Conservation (phyloP, 1,140 invertebrate species). For the Drosophila gunungcola region DNA sequence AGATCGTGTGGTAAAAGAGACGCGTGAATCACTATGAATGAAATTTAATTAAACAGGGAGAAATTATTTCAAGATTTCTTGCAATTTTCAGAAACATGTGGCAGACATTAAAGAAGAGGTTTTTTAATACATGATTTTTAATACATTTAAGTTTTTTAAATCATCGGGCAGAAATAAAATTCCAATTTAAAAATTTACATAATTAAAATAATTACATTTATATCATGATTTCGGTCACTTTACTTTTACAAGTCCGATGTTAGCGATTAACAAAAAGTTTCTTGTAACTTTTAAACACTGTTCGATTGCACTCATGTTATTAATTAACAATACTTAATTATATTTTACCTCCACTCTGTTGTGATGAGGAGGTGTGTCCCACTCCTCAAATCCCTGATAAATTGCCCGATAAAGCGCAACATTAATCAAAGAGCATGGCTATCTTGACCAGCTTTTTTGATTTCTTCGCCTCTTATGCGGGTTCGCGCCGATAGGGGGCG, state of each 20-base stretch:
- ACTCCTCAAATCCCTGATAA: conserved; percentile 25
- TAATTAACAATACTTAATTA: not conserved
- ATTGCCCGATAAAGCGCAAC: conserved; percentile 37
- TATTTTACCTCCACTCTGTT: not conserved
- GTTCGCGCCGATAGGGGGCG: not conserved
- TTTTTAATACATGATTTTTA: too few relatives aligned
- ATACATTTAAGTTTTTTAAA: not conserved
- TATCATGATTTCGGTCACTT: too few relatives aligned
- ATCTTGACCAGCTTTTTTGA: conserved; percentile 26
- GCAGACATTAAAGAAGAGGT: too few relatives aligned
- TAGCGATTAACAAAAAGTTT: too few relatives aligned
- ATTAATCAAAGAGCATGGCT: conserved; percentile 45
- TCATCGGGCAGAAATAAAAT: too few relatives aligned
- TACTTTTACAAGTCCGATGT: too few relatives aligned
- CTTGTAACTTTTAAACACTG: too few relatives aligned
- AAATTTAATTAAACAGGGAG: not conserved
- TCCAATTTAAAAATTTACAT: too few relatives aligned
- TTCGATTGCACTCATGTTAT: not conserved
- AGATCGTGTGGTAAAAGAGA: not conserved
- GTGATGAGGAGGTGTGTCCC: not conserved
- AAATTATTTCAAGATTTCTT: not conserved
- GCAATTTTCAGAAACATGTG: not conserved
- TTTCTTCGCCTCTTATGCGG: conserved; percentile 6
- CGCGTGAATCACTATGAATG: not conserved
- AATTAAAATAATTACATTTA: too few relatives aligned